Evolutionary conservation across 2,113 vertebrate genomes (phyloP).

Genomic region (Mus pahari): DNA sequence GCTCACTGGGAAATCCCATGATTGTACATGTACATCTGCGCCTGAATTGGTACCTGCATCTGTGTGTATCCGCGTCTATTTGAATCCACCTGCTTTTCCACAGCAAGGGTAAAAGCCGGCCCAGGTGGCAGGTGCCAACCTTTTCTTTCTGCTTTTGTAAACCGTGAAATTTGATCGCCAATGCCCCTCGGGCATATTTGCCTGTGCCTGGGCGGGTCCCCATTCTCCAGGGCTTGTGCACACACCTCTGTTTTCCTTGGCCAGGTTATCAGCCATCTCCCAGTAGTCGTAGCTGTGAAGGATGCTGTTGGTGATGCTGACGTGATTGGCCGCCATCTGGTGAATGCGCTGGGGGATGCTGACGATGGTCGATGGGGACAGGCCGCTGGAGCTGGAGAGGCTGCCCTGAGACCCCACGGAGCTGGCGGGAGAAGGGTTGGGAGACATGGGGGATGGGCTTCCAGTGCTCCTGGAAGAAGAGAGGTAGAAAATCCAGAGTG

Average conservation of each 20-base stretch:
- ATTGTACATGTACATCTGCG: too few species aligned
- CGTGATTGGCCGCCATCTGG: slow-evolving; percentile 99
- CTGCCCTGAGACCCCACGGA: slow-evolving; percentile 91
- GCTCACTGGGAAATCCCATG: neutral
- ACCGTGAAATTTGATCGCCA: neutral
- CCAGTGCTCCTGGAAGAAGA: slow-evolving; percentile 88
- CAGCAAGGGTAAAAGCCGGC: neutral
- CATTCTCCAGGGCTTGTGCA: neutral
- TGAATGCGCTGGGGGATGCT: slow-evolving; percentile 99
- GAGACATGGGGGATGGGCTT: slow-evolving; percentile 89
- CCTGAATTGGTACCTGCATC: too few species aligned
- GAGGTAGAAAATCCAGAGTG: slow-evolving; percentile 63
- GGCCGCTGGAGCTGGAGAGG: slow-evolving; percentile 82
- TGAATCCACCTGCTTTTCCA: too few species aligned
- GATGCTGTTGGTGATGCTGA: slow-evolving; percentile 99
- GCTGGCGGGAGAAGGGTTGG: slow-evolving; percentile 90
- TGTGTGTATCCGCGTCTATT: neutral
- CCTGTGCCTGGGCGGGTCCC: too few species aligned
- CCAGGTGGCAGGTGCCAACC: neutral
- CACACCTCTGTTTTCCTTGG: slow-evolving; percentile 97
- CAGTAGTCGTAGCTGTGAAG: slow-evolving; percentile 99
- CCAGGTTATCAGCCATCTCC: slow-evolving; percentile 98
- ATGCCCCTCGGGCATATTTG: neutral
- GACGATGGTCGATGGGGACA: slow-evolving; percentile 90
- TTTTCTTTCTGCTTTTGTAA: neutral